Base-by-base conservation (phyloP, 2,113 vertebrate species). In the Aplodontia rufa region DNA sequence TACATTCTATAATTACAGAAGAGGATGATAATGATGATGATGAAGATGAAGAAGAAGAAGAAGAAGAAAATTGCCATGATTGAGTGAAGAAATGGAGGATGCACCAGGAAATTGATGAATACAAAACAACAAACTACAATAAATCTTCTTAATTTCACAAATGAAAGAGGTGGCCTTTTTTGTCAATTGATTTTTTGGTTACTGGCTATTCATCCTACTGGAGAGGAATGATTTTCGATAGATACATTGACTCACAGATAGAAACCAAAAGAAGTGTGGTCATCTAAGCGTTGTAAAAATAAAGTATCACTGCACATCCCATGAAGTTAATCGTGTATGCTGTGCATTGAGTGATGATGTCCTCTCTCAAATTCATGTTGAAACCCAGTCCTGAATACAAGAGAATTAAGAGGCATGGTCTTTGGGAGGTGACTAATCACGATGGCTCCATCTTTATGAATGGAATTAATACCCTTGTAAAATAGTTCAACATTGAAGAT, bases 161-260 rank as follows among this genome's bases (percentile, higher is more conserved):
- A 75, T 79, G 8, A 89, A 79, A 6, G 32, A 78, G 8, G 64
- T 68, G 49, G 40, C 26, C 87, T 80, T 86, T 89, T 88, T 83
- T 60, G 64, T 64, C n/a, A n/a, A n/a, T n/a, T n/a, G n/a, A n/a
- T n/a, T n/a, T n/a, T n/a, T n/a, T 72, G 8, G 8, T 82, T 66
- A 62, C 47, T 91, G 55, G 26, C n/a, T 91, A 45, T 58, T 93
- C 5, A 26, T 84, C 28, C 13, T 37, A 37, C n/a, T 12, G 12
- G 86, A 78, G 4, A 79, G 24, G n/a, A 72, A 93, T 93, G 51
- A 89, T 76, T 93, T 93, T 87, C 22, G 64, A 76, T 35, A n/a
- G 62, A 81, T 49, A 35, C 4, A 55, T 10, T 84, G 45, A 87
- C 19, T 62, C 42, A 93, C 47, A 32, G n/a, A 45, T 87, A 45